Percentiles rank a stretch among this genome's conserved stretches.
phyloP scores from a whole-genome alignment of 2,797 vertebrate genomes.

The Poeciliopsis turneri region DNA sequence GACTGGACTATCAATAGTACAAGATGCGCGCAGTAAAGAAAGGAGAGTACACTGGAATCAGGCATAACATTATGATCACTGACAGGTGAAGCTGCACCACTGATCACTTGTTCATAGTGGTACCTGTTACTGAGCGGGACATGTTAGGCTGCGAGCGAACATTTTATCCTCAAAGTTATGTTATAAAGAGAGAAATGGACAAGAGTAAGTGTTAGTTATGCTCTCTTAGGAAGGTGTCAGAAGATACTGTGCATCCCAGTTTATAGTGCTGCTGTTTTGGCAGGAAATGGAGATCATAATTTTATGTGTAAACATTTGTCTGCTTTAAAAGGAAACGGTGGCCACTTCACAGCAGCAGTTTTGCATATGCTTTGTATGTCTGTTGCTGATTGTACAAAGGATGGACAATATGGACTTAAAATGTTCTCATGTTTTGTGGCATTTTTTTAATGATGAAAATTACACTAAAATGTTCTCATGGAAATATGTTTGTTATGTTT shows the following conservation, averaged over 20 bases:
- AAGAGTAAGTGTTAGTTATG: background rate
- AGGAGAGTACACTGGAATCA: constrained; percentile 17
- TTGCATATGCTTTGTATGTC: background rate
- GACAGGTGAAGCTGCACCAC: background rate
- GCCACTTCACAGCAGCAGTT: background rate
- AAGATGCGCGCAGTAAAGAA: constrained; percentile 21
- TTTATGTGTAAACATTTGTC: background rate
- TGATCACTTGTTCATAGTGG: background rate
- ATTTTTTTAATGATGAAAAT: background rate
- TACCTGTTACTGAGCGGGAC: background rate
- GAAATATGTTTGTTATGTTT: background rate
- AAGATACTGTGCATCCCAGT: background rate
- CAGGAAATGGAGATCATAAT: background rate
- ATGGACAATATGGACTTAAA: background rate
- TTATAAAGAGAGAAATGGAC: background rate
- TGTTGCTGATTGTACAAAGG: background rate
- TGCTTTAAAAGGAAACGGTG: background rate
- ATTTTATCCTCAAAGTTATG: background rate
- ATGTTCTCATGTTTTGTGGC: background rate
- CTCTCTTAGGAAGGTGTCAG: background rate
- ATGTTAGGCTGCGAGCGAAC: background rate
- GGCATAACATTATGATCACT: constrained; percentile 11
- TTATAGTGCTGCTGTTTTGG: background rate
- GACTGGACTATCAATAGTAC: constrained; percentile 24
- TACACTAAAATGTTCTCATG: background rate